Percentiles rank a stretch among this genome's conserved stretches.
Evolutionary conservation across 2,797 vertebrate species (phyloP).

Genomic region (Eospalax fontanierii): DNA sequence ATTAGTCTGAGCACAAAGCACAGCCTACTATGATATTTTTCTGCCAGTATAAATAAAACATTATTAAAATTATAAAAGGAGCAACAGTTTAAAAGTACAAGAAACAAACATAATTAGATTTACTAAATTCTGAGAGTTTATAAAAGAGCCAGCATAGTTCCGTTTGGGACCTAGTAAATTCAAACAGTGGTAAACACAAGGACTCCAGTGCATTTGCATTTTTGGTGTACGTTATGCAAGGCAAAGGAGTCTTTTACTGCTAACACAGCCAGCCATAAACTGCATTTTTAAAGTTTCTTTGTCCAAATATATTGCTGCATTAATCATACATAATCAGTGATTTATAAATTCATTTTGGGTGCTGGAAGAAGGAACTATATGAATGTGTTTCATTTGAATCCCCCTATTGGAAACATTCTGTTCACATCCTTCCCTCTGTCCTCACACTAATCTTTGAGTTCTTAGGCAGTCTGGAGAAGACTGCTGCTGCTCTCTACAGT

Average conservation of each 20-base stretch:
- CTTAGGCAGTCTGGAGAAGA: slow-evolving; percentile 94
- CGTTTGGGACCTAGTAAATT: slow-evolving; percentile 87
- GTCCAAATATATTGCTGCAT: slow-evolving; percentile 88
- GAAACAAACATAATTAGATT: slow-evolving; percentile 89
- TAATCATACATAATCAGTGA: slow-evolving; percentile 89
- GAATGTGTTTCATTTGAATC: slow-evolving; percentile 87
- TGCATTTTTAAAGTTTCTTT: slow-evolving; percentile 89
- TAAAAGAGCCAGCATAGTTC: slow-evolving; percentile 84
- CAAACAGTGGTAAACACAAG: slow-evolving; percentile 87
- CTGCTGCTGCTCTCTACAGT: slow-evolving; percentile 99
- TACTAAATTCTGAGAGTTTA: slow-evolving; percentile 87
- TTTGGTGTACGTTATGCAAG: slow-evolving; percentile 86
- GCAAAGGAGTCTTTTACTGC: slow-evolving; percentile 88
- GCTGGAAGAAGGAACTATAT: slow-evolving; percentile 84
- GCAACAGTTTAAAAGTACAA: slow-evolving; percentile 87
- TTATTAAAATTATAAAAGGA: slow-evolving; percentile 88
- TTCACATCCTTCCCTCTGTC: slow-evolving; percentile 88
- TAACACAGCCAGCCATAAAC: slow-evolving; percentile 88
- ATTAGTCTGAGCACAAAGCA: slow-evolving; percentile 87
- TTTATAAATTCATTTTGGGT: slow-evolving; percentile 88
- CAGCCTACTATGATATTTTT: slow-evolving; percentile 84
- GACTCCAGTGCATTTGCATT: slow-evolving; percentile 86
- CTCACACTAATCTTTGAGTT: slow-evolving; percentile 89
- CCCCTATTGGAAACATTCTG: slow-evolving; percentile 86
- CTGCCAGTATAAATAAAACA: slow-evolving; percentile 87